These are phyloP conservation scores for Limnephilus marmoratus DNA, from an alignment of 2,888 invertebrate genomes.

Conservation along the genomic window DNA sequence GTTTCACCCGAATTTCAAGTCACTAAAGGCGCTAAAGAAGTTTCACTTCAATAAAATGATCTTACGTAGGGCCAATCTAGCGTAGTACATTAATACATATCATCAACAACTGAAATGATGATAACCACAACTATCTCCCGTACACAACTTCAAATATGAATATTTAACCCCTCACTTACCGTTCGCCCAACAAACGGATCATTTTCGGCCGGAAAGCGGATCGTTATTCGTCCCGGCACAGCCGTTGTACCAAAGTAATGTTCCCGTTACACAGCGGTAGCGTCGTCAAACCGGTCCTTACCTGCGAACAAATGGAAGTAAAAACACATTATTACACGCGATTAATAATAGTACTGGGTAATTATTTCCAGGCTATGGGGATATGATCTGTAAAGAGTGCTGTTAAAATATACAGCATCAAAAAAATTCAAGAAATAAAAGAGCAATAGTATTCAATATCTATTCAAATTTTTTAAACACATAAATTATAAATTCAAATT, in stretches of 20 bases:
- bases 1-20: too few species aligned
- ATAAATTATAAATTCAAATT: too few species aligned
- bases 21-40: too few species aligned
- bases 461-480: too few species aligned
- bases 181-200: neutral
- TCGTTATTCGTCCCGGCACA: neutral
- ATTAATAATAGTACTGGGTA: constrained; percentile 30
- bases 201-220: neutral
- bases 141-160: neutral
- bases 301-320: constrained; percentile 31
- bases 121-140: neutral
- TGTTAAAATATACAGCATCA: neutral
- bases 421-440: neutral
- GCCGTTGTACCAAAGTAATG: neutral
- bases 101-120: neutral
- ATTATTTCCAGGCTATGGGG: constrained; percentile 13
- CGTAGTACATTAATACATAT: neutral
- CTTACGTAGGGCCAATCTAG: neutral
- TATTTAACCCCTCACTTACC: neutral
- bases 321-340: constrained; percentile 27
- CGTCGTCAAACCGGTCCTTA: constrained; percentile 34
- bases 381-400: neutral
- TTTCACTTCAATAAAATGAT: too few species aligned
- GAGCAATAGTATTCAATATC: neutral
- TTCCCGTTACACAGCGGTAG: neutral